A percentile compares a stretch with the other conserved stretches of the same genome.
Conservation (phyloP, 2,113 vertebrate genomes). For the Onychorhynchus coronatus region DNA sequence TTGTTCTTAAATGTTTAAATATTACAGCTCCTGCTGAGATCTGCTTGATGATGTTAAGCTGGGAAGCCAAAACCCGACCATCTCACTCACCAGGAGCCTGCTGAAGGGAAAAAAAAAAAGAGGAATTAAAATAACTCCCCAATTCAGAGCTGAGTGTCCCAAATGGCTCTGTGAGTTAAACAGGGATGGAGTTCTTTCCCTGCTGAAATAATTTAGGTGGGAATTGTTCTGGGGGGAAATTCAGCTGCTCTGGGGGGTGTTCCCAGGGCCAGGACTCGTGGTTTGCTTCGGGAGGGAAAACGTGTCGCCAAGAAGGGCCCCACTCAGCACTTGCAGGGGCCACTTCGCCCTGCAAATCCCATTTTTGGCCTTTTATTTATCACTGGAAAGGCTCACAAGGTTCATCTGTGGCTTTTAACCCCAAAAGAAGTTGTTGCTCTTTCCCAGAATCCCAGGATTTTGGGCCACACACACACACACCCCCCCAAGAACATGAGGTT, state of each 20-base stretch:
- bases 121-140: neutral
- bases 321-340: neutral
- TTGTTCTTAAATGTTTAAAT: neutral
- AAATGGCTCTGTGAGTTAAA: fast-evolving
- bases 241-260: neutral
- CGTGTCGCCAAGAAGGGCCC: neutral
- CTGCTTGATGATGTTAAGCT: neutral
- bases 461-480: neutral
- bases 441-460: neutral
- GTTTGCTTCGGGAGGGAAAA: neutral
- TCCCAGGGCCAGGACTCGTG: neutral
- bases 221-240: neutral
- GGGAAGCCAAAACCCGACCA: neutral
- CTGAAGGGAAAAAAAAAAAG: neutral
- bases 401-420: neutral
- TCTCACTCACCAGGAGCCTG: neutral
- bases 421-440: neutral
- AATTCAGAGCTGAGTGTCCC: neutral
- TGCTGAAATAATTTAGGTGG: neutral
- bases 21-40: neutral
- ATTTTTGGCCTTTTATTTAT: neutral
- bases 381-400: neutral
- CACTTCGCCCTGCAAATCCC: neutral
- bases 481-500: no score
- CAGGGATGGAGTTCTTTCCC: neutral